Evolutionary conservation across 2,113 vertebrate species (phyloP).

Genomic region (Tonatia bakeri): DNA sequence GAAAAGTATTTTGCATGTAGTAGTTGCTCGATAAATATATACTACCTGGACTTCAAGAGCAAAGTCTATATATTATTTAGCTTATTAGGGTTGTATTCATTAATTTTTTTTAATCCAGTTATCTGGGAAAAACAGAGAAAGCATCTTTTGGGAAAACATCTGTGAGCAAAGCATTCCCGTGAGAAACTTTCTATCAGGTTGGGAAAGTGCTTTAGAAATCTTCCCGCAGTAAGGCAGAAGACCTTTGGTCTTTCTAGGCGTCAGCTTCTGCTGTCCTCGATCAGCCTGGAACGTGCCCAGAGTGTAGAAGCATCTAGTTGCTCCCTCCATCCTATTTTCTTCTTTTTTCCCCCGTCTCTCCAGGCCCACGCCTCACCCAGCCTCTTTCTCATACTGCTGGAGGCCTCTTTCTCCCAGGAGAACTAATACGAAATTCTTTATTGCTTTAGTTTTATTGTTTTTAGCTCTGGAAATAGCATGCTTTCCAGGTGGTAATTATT

Average conservation of each 20-base stretch:
- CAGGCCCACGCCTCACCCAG: background rate
- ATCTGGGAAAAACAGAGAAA: slow-evolving; percentile 36
- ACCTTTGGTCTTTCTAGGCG: background rate
- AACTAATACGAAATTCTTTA: slow-evolving; percentile 40
- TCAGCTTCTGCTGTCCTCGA: background rate
- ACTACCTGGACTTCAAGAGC: background rate
- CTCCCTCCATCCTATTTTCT: background rate
- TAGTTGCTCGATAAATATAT: slow-evolving; percentile 3
- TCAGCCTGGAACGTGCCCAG: background rate
- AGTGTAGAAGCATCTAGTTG: background rate
- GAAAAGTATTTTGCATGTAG: background rate
- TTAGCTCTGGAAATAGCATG: slow-evolving; percentile 35
- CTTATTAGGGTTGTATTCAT: background rate
- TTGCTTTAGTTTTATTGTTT: slow-evolving; percentile 58
- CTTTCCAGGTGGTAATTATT: slow-evolving; percentile 34
- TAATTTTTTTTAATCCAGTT: slow-evolving; percentile 27
- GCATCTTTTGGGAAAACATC: slow-evolving; percentile 61
- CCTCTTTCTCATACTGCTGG: background rate
- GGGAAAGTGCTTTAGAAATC: slow-evolving; percentile 27
- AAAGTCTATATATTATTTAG: background rate
- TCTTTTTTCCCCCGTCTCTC: background rate
- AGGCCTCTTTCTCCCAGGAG: background rate
- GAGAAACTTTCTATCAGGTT: slow-evolving; percentile 57
- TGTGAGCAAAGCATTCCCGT: slow-evolving; percentile 51
- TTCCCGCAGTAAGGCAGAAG: background rate